Percentiles rank a stretch among this genome's conserved stretches.
Conservation (phyloP, 1,140 invertebrate genomes). For the Drosophila pandora region DNA sequence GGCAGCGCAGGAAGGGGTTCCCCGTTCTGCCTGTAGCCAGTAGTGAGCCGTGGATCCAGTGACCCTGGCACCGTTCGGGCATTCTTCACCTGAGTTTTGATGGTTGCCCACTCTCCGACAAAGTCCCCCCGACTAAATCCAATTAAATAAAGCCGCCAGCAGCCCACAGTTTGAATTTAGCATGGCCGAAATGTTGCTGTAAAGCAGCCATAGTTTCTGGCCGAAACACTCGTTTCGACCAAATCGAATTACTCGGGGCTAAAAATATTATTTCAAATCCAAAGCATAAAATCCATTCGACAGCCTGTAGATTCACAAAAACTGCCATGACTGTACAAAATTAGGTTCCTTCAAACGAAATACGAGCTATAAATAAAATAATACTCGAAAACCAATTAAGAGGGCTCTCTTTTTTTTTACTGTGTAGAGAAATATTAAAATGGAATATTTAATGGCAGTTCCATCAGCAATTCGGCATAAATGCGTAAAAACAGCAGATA, state of each 20-base stretch:
- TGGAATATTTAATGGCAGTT: conserved; percentile 56
- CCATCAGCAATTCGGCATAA: conserved; percentile 19
- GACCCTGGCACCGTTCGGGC: not conserved
- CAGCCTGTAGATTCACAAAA: not conserved
- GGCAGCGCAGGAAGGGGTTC: conserved; percentile 6
- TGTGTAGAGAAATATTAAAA: conserved; percentile 41
- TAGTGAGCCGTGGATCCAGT: not conserved
- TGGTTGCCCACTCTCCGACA: conserved; percentile 4
- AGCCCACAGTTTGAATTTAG: not conserved
- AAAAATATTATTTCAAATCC: conserved; percentile 28
- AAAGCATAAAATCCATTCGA: conserved; percentile 14
- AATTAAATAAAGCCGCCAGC: conserved; percentile 25
- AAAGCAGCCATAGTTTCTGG: conserved; percentile 5
- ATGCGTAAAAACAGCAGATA: not conserved
- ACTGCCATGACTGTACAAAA: conserved; percentile 13
- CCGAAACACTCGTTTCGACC: not conserved
- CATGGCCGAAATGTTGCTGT: conserved; percentile 16
- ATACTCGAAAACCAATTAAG: conserved; percentile 44
- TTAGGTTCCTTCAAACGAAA: conserved; percentile 5
- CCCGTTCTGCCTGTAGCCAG: not conserved
- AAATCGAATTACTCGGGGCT: conserved; percentile 36
- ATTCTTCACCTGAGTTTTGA: conserved; percentile 18
- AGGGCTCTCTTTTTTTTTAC: conserved; percentile 2
- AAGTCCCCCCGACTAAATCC: conserved; percentile 19
- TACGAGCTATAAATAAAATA: conserved; percentile 31